Evolutionary conservation across 2,113 vertebrate species (phyloP).

Genomic region (Leptobrachium leishanense): DNA sequence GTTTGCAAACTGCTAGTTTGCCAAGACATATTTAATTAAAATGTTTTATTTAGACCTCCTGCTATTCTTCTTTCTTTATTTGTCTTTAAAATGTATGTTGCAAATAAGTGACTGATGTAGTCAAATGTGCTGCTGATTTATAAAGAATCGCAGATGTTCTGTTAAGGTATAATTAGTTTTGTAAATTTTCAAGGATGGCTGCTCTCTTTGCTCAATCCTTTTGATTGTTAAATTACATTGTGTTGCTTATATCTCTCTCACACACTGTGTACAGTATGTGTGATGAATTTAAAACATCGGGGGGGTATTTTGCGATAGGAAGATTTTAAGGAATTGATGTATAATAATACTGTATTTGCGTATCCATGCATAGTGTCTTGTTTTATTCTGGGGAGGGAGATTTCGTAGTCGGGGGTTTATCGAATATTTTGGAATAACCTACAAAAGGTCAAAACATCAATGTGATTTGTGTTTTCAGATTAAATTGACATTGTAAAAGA

Average conservation of each 20-base stretch:
- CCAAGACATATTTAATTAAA: slow-evolving; percentile 42
- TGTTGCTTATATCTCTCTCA: slow-evolving; percentile 39
- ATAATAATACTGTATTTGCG: not conserved
- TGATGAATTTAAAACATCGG: slow-evolving; percentile 40
- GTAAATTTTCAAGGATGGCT: slow-evolving; percentile 48
- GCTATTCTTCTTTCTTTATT: slow-evolving; percentile 21
- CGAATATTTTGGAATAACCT: no score
- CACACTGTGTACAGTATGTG: slow-evolving; percentile 18
- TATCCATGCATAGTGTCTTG: no score
- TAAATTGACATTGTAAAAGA: no score
- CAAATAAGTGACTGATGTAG: slow-evolving; percentile 47
- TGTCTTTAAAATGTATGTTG: slow-evolving; percentile 43
- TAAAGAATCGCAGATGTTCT: slow-evolving; percentile 48
- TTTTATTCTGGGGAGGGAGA: no score
- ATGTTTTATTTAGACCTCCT: slow-evolving; percentile 36
- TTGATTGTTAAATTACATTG: slow-evolving; percentile 50
- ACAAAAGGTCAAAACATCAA: no score
- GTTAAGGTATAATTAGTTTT: slow-evolving; percentile 50
- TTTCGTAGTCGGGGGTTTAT: no score
- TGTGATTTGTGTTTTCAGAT: no score
- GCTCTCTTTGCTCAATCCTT: slow-evolving; percentile 45
- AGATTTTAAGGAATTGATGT: slow-evolving; percentile 19
- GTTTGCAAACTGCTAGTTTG: not conserved
- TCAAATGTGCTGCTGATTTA: slow-evolving; percentile 41
- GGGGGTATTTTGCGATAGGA: slow-evolving; percentile 16